Conservation (phyloP, 2,888 invertebrate species). For the Cremastinae sp. region DNA sequence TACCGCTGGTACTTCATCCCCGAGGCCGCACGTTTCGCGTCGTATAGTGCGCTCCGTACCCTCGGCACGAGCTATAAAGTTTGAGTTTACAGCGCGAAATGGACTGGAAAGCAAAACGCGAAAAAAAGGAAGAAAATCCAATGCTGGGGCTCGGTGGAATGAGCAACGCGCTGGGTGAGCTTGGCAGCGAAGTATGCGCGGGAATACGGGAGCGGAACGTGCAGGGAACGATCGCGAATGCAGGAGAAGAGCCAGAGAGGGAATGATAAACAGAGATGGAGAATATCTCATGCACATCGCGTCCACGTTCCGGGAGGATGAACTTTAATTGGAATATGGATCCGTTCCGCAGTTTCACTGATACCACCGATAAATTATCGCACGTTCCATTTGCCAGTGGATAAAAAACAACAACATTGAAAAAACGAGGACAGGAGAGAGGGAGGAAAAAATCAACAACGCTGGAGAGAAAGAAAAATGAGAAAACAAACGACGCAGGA, state of each 20-base stretch:
- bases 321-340: slow-evolving; percentile 80
- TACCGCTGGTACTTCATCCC: slow-evolving; percentile 63
- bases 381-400: slow-evolving; percentile 77
- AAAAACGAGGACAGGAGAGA: slow-evolving; percentile 18
- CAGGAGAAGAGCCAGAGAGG: slow-evolving; percentile 34
- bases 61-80: slow-evolving; percentile 75
- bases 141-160: slow-evolving; percentile 42
- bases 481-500: slow-evolving; percentile 49
- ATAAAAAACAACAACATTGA: slow-evolving; percentile 59
- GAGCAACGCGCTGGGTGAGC: slow-evolving; percentile 53
- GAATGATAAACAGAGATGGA: slow-evolving; percentile 57
- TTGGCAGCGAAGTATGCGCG: slow-evolving; percentile 48
- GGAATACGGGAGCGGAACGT: slow-evolving; percentile 48
- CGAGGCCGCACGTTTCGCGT: slow-evolving; percentile 61
- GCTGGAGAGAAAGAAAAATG: slow-evolving; percentile 45
- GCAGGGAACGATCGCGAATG: slow-evolving; percentile 50
- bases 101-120: slow-evolving; percentile 77
- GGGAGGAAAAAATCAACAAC: slow-evolving; percentile 12
- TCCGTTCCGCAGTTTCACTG: slow-evolving; percentile 76
- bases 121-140: slow-evolving; percentile 67
- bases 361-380: slow-evolving; percentile 76
- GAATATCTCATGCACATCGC: slow-evolving; percentile 60
- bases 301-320: slow-evolving; percentile 77
- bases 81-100: slow-evolving; percentile 79
- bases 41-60: slow-evolving; percentile 45